Conservation (phyloP, 2,797 vertebrate genomes). For the Platalea minor region DNA sequence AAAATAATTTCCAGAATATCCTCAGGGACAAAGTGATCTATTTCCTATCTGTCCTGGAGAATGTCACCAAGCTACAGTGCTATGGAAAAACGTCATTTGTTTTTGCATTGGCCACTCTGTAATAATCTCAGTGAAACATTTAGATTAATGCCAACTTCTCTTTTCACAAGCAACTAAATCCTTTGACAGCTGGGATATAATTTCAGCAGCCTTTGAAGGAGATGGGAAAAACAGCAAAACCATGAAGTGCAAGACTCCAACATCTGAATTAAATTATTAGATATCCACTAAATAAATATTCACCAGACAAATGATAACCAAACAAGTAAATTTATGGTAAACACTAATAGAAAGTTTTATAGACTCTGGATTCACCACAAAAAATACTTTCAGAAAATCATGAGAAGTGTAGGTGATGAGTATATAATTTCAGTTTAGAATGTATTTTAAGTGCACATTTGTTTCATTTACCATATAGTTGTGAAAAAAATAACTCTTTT, state of each 20-base stretch:
- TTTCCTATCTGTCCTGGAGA: not conserved
- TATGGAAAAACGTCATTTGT: not conserved
- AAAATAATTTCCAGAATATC: not conserved
- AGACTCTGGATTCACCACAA: not conserved
- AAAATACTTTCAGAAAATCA: not conserved
- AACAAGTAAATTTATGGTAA: not conserved
- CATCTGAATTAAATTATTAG: not conserved
- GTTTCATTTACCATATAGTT: not conserved
- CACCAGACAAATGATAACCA: not conserved
- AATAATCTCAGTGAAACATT: not conserved
- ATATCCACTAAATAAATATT: not conserved
- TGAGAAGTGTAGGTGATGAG: not conserved
- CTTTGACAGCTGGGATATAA: not conserved
- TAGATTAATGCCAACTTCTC: not conserved
- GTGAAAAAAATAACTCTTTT: not conserved
- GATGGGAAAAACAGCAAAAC: not conserved
- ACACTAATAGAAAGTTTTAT: not conserved
- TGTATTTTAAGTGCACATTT: not conserved
- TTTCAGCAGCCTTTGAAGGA: not conserved
- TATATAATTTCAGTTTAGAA: not conserved
- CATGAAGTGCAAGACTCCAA: not conserved
- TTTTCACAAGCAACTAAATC: not conserved
- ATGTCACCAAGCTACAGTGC: not conserved
- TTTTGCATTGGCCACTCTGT: not conserved
- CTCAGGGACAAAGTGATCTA: not conserved